Conservation (phyloP, 2,113 vertebrate species). For the Actinemys pallida region DNA sequence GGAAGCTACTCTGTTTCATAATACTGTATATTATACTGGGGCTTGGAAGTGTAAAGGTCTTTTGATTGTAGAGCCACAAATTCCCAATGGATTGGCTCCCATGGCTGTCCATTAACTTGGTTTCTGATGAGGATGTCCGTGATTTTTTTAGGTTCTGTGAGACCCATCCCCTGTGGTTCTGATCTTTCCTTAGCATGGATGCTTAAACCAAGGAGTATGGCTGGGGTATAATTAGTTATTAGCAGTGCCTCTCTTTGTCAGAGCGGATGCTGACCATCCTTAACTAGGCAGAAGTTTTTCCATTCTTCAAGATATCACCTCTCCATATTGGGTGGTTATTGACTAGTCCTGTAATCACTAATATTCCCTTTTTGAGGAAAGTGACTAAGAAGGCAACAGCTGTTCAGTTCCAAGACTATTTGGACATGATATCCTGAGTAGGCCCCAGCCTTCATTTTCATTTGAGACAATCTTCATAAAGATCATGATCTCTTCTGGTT, state of each 20-base stretch:
- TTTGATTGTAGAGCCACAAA: background rate
- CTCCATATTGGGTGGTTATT: background rate
- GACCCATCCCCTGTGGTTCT: background rate
- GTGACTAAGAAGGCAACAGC: background rate
- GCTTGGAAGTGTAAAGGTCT: background rate
- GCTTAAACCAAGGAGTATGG: background rate
- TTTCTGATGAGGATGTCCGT: background rate
- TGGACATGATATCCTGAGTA: background rate
- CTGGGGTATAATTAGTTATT: background rate
- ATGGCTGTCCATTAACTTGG: background rate
- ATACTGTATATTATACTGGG: background rate
- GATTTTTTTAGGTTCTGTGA: background rate
- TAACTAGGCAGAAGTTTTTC: background rate
- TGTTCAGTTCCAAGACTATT: background rate
- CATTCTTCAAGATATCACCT: background rate
- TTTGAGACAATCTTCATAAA: background rate
- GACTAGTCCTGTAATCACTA: background rate
- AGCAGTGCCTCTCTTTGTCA: background rate
- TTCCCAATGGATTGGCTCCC: background rate
- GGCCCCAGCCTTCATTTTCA: background rate
- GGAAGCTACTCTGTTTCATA: background rate
- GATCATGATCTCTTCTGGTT: background rate
- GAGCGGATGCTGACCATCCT: background rate
- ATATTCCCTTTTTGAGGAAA: background rate
- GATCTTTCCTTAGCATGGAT: background rate